Base-by-base conservation (phyloP, 92 coral and sea anemone genomes). In the Umimayanthus chanpuru region DNA sequence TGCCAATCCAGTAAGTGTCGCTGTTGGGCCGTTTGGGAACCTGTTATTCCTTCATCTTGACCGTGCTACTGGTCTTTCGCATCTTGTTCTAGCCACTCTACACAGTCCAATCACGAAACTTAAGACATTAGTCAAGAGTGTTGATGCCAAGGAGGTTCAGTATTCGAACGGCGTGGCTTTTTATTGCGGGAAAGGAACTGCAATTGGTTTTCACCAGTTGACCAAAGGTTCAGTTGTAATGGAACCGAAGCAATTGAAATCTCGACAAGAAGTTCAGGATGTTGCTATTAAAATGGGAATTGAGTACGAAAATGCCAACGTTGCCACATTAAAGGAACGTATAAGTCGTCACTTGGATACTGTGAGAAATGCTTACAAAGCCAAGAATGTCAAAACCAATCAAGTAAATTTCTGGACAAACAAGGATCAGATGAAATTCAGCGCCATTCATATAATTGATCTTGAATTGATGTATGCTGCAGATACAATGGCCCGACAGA, bases 91-190 rank as follows among this genome's bases (percentile, higher is more conserved):
- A 65, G 25, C 90, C 40, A 12, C 28, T 26, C 85, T 87, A 6
- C 87, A 88, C 82, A 88, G 80, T 71, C 91, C 91, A 15, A 83
- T 88, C 81, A 82, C 85, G 50, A 80, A 80, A 56, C 32, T 81
- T 81, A 40, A 80, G 26, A 88, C 91, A 39, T 18, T 88, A 53
- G 73, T 43, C 41, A 77, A 81, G 36, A 38, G 16, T 44, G 10
- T 75, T 21, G 81, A 72, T 2, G 87, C 91, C 36, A 82, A 85
- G 58, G 86, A 49, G 43, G 81, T 89, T 23, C 74, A 74, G 40
- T 73, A 23, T 74, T 20, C 44, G 21, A 0, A 65, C 49, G 83
- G 88, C 53, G 77, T 56, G 61, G 67, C 68, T 74, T 89, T 81
- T 80, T 85, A 44, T 53, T 89, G 87, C 77, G 91, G 91, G 55